Evolutionary conservation across 2,113 vertebrate genomes (phyloP), one percentile per base, ranked within the genome.

Genomic region (Periophthalmus modestus): DNA sequence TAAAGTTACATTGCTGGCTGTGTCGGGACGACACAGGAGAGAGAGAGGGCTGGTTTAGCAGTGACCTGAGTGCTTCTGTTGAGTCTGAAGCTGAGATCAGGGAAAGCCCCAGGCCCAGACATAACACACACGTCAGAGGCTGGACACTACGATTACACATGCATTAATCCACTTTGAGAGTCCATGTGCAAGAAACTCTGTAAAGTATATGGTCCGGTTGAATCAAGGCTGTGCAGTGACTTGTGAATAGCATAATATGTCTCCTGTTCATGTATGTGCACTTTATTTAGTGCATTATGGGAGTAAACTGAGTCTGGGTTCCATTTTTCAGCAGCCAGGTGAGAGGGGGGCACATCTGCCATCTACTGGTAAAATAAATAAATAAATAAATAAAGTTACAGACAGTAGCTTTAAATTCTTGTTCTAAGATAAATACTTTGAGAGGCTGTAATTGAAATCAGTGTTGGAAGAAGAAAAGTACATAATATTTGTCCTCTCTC

Each of bases 1-100:
- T 93, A 94, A 94, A 91, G 82, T 81, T 79, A 91, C 93, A 90
- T 91, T 86, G 87, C 89, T 93, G 90, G 87, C 89, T 28, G 28
- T 28, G 87, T 92, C 87, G 89, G 77, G 88, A 87, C 85, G 85
- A 85, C 87, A 87, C 89, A 83, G 85, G 74, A 80, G 59, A 62
- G 85, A 62, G 85, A 81, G 59, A 62, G 84, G 89, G 91, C 92
- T 91, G 89, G 80, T 74, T 75, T 79, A 78, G 82, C 73, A 13
- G 19, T 85, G 89, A 89, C 78, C 87, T 73, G 69, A 16, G 69
- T 57, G 85, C 85, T 86, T 86, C 86, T 91, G 88, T 89, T 87
- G 81, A 86, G 80, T 89, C 82, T 84, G 90, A 87, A 79, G 88
- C 82, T 82, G 81, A 67, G n/a, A 62, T 75, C 75, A 75, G 70